These are phyloP conservation scores for Litoditis marina DNA, from an alignment of 2,888 invertebrate species.

Conservation along the genomic window DNA sequence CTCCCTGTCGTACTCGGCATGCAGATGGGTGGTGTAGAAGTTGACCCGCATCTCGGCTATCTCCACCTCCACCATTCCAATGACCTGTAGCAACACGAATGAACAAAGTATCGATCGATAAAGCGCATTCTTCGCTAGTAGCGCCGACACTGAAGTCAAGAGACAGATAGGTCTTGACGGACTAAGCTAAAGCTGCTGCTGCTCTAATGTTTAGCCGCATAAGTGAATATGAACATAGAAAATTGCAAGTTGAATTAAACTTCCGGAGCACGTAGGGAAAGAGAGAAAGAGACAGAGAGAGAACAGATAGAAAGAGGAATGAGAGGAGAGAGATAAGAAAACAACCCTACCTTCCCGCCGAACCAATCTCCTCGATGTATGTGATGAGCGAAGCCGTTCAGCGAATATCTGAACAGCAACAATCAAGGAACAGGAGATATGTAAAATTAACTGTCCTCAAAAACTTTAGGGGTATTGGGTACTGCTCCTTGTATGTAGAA, in stretches of 20 bases:
- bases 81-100: constrained; percentile 29
- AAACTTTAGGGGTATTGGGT: too few species aligned
- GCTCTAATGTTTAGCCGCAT: too few species aligned
- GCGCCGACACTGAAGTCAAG: too few species aligned
- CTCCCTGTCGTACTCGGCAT: constrained; percentile 84
- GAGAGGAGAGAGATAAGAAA: neutral
- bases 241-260: too few species aligned
- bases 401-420: constrained; percentile 76
- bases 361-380: constrained; percentile 92
- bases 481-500: too few species aligned
- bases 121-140: too few species aligned
- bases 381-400: constrained; percentile 96
- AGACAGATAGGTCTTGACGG: too few species aligned
- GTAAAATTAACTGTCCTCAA: too few species aligned
- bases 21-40: constrained; percentile 88
- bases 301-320: neutral
- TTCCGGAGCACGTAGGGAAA: too few species aligned
- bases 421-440: too few species aligned
- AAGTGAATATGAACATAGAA: too few species aligned
- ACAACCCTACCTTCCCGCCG: constrained; percentile 78
- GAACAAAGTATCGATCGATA: neutral
- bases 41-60: constrained; percentile 72
- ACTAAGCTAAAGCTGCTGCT: too few species aligned
- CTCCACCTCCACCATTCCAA: constrained; percentile 63
- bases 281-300: neutral